Conservation (phyloP, 2,888 invertebrate species). For the Halictus quadricinctus region DNA sequence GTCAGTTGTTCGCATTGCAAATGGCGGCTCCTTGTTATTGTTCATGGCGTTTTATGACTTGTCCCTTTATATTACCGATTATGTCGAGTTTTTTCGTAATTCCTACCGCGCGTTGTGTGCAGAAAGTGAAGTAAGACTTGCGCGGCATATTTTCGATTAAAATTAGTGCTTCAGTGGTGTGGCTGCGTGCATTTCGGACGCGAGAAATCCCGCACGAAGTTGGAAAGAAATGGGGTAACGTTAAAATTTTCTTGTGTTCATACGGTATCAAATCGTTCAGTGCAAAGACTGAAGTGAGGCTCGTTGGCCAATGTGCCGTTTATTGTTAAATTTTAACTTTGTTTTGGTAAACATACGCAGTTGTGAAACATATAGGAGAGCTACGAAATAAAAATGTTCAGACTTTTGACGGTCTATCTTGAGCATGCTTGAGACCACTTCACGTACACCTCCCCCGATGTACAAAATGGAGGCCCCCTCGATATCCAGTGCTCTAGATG, state of each 20-base stretch:
- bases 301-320: constrained; percentile 38
- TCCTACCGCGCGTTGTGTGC: constrained; percentile 76
- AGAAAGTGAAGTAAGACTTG: constrained; percentile 76
- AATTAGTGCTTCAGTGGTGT: constrained; percentile 75
- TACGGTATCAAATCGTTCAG: constrained; percentile 76
- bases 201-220: constrained; percentile 79
- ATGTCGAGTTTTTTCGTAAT: constrained; percentile 80
- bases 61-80: constrained; percentile 82
- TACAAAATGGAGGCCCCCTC: constrained; percentile 83
- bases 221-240: constrained; percentile 82
- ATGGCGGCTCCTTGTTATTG: constrained; percentile 99
- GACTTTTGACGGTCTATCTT: constrained; percentile 78
- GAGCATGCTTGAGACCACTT: constrained; percentile 81
- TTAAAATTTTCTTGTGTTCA: constrained; percentile 78
- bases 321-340: constrained; percentile 42
- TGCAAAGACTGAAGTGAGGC: constrained; percentile 67
- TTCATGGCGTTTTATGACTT: constrained; percentile 90
- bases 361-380: constrained; percentile 24
- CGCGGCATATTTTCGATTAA: constrained; percentile 75
- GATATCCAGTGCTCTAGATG: constrained; percentile 78
- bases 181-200: constrained; percentile 75
- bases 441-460: constrained; percentile 82
- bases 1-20: constrained; percentile 94
- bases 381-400: constrained; percentile 64
- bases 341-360: constrained; percentile 50